Evolutionary conservation across 2,888 invertebrate species (phyloP), one percentile per base, ranked within the genome.

Genomic region (Yponomeuta malinellus): DNA sequence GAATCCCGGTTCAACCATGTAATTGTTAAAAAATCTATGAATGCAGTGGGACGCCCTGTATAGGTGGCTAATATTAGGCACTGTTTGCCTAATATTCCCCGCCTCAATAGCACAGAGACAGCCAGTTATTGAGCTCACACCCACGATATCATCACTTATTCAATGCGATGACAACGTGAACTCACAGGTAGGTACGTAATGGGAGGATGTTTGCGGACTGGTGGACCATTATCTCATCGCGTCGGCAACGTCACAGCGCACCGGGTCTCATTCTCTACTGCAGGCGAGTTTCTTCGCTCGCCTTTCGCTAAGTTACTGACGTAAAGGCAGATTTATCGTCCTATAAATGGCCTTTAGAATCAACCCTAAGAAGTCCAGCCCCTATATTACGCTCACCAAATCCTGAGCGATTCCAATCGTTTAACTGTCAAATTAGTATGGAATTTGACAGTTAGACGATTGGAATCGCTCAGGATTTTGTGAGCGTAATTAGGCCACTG

Each of bases 141-240:
- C 52, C 15, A 59, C 52, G 52, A 59, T 59, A 12, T 59, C 52
- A 59, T 59, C 15, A 12, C 52, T 59, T 59, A 59, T 59, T 59
- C 52, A 59, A 59, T 15, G 15, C 52, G 52, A 15, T 5, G 52
- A 15, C 1, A 33, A 33, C 15, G 4, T 15, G 52, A 59, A 59
- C 2, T 59, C 10, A 12, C 31, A 23, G 69, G 59, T 12, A 59
- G 69, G 69, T 12, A 59, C 59, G 69, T 69, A 69, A 69, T 33
- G n/a, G 33, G 59, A 59, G 48, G 71, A 74, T 78, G 79, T 79
- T 80, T 79, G 79, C 81, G 78, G 75, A 37, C 37, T 0, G 37
- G 2, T 37, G 37, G 37, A 76, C 82, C 83, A 85, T 87, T 85
- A 87, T 83, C 77, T 75, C 78, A 81, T 82, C 79, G 80, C 77